These are phyloP conservation scores for Drosophila jambulina DNA, from an alignment of 1,140 invertebrate genomes.

Conservation along the genomic window DNA sequence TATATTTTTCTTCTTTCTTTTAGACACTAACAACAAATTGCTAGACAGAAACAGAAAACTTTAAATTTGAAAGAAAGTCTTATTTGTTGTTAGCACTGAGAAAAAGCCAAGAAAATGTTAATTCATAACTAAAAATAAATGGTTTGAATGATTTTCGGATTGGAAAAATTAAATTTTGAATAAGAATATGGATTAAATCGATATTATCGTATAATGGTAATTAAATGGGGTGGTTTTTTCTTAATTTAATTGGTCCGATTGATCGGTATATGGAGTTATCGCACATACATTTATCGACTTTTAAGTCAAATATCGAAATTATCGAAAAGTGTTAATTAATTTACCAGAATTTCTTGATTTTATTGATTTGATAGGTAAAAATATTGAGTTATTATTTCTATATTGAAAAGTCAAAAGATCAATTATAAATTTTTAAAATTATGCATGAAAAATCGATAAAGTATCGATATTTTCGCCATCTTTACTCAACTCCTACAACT, in stretches of 20 bases:
- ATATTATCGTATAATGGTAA: background rate
- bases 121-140: too few relatives aligned
- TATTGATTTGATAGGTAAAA: background rate
- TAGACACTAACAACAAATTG: conserved; percentile 21
- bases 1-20: conserved; percentile 26
- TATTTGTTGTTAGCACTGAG: conserved; percentile 23
- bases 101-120: background rate
- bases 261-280: background rate
- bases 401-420: too few relatives aligned
- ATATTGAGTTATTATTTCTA: too few relatives aligned
- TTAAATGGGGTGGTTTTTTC: background rate
- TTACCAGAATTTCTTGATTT: background rate
- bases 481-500: too few relatives aligned
- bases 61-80: conserved; percentile 32
- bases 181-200: background rate
- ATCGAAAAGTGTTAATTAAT: background rate
- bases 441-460: background rate
- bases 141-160: too few relatives aligned
- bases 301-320: too few relatives aligned
- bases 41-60: conserved; percentile 1
- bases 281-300: background rate
- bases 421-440: background rate
- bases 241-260: background rate
- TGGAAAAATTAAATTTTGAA: too few relatives aligned
- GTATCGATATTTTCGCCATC: background rate